Evolutionary conservation across 2,113 vertebrate genomes (phyloP), one percentile per base, ranked within the genome.

Genomic region (Rhinopithecus roxellana): DNA sequence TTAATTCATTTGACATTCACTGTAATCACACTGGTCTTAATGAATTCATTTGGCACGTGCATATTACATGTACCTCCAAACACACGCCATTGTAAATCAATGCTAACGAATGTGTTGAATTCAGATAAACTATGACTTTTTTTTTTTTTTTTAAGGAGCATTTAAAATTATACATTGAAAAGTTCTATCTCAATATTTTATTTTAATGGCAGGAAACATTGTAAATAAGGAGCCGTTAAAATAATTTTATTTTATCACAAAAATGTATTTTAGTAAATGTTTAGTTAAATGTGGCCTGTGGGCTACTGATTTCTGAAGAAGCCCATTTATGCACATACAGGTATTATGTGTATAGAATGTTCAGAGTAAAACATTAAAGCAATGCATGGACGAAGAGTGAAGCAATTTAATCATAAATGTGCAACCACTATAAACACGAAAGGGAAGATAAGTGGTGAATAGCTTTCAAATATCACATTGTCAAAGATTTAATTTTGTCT

Each of bases 1-100:
- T 99, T 99, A 99, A 99, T 99, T 99, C 98, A 98, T 98, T 99
- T 99, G 98, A 98, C 98, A 98, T 98, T 98, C 98, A 98, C 98
- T 98, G 98, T 97, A 98, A 99, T 99, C 99, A 98, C 98, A 98
- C 96, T 80, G 97, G 96, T 98, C 98, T 98, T 98, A 99, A 99
- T 98, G 97, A 99, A 99, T 99, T 98, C 98, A 98, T 97, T 98
- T 98, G 98, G 97, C 97, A 98, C 59, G 97, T 98, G 98, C 98
- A 97, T 98, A 98, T 96, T 97, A 61, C 97, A 96, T 91, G 95
- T 97, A 97, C 97, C 98, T 98, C 97, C 98, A 97, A 98, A 98
- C 0, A 87, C 70, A 93, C 61, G 96, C 90, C 94, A 94, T 88
- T 98, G 95, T 97, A 98, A 99, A 98, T 98, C 98, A 98, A 97